Conservation (phyloP, 2,888 invertebrate species). For the Diaperis boleti region DNA sequence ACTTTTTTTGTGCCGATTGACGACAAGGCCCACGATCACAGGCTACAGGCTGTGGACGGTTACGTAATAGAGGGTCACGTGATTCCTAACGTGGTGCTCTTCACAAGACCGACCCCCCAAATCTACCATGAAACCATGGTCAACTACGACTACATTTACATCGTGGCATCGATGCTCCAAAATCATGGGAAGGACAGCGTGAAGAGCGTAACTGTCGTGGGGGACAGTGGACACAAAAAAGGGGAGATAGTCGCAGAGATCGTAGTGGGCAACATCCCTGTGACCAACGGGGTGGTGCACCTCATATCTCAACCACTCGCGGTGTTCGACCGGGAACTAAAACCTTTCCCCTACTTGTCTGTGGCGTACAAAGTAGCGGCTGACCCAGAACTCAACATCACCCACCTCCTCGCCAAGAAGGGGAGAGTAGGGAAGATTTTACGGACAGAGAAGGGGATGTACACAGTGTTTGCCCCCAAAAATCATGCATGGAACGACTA, state of each 20-base stretch:
- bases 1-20: constrained; percentile 93
- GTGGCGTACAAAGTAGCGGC: constrained; percentile 83
- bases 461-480: constrained; percentile 90
- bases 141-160: constrained; percentile 84
- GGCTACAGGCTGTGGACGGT: constrained; percentile 76
- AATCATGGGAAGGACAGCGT: constrained; percentile 78
- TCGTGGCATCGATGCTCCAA: constrained; percentile 80
- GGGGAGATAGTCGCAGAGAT: constrained; percentile 88
- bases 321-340: constrained; percentile 85
- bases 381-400: constrained; percentile 86
- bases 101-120: constrained; percentile 82
- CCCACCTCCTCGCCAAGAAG: constrained; percentile 79
- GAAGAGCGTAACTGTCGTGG: constrained; percentile 83
- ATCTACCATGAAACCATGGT: constrained; percentile 82
- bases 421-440: constrained; percentile 81
- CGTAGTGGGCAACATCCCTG: constrained; percentile 88
- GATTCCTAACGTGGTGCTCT: constrained; percentile 85
- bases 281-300: constrained; percentile 92
- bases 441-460: constrained; percentile 74
- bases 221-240: constrained; percentile 79
- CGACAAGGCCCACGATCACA: constrained; percentile 79
- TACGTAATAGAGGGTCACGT: constrained; percentile 90
- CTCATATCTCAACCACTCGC: constrained; percentile 89
- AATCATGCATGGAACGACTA: constrained; percentile 84
- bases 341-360: constrained; percentile 87